A percentile compares a stretch with the other conserved stretches of the same genome.
Evolutionary conservation across 2,113 vertebrate species (phyloP).

Genomic region (Cephalopholis sonnerati): DNA sequence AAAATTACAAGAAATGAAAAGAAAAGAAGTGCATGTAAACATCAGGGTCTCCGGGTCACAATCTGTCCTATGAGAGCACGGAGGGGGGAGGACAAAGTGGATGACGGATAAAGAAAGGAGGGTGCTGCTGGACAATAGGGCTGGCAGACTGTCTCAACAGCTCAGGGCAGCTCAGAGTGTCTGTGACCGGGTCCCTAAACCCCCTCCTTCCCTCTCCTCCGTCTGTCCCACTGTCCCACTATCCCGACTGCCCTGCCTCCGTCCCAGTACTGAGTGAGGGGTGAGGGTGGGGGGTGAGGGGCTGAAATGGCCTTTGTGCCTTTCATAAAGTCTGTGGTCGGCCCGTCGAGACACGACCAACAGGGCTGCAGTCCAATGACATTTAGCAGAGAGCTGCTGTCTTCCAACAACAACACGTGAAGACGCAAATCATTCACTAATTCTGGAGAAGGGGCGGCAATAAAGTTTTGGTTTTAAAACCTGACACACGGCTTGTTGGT

Average conservation of each 20-base stretch:
- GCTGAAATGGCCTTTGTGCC: constrained; percentile 64
- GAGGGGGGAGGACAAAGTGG: constrained; percentile 37
- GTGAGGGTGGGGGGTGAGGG: constrained; percentile 11
- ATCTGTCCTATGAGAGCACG: constrained; percentile 37
- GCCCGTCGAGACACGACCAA: constrained; percentile 39
- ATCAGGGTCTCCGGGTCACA: constrained; percentile 19
- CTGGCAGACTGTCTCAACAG: constrained; percentile 75
- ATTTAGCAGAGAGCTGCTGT: constrained; percentile 24
- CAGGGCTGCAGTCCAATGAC: constrained; percentile 25
- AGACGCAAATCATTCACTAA: constrained; percentile 27
- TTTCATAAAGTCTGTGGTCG: constrained; percentile 59
- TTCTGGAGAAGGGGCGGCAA: background rate
- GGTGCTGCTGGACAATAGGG: constrained; percentile 70
- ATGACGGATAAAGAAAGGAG: constrained; percentile 68
- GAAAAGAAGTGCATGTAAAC: constrained; percentile 30
- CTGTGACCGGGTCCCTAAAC: constrained; percentile 59
- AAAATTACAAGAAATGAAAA: background rate
- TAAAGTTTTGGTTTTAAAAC: background rate
- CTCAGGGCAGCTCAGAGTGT: constrained; percentile 79
- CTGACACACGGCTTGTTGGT: background rate
- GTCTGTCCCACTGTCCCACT: constrained; percentile 70
- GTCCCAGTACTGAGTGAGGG: constrained; percentile 13
- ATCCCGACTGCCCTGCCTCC: constrained; percentile 40
- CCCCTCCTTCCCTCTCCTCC: constrained; percentile 46
- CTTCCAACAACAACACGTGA: constrained; percentile 32